These are phyloP conservation scores for Mustela lutreola DNA, from an alignment of 2,113 vertebrate species.

Conservation along the genomic window DNA sequence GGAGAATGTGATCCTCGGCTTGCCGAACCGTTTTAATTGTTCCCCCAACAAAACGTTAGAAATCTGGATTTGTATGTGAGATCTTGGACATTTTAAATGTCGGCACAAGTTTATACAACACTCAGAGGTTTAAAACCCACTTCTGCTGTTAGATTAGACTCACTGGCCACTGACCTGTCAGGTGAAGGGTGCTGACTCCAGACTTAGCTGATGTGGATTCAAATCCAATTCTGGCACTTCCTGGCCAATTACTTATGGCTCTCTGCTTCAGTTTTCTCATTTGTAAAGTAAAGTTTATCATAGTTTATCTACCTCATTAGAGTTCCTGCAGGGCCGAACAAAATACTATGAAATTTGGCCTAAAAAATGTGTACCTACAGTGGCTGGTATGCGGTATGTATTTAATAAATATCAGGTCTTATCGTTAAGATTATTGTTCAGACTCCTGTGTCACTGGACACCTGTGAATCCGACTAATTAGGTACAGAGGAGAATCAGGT, in stretches of 20 bases:
- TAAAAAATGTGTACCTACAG: neutral
- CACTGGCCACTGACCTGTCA: neutral
- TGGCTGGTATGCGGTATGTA: neutral
- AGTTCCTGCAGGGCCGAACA: neutral
- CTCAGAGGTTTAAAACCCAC: neutral
- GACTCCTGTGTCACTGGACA: neutral
- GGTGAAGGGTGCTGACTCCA: neutral
- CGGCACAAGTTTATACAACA: neutral
- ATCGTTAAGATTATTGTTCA: neutral
- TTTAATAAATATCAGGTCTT: neutral
- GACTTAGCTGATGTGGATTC: neutral
- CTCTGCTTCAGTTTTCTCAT: neutral
- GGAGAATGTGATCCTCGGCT: neutral
- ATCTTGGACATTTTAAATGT: neutral
- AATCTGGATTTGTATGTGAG: neutral
- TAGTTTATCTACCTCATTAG: neutral
- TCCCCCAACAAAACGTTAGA: neutral
- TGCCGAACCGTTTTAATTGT: neutral
- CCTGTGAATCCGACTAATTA: neutral
- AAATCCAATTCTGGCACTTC: neutral
- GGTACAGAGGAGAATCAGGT: neutral
- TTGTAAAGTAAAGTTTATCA: neutral
- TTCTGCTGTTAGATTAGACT: neutral
- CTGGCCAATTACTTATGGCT: neutral
- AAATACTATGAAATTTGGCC: neutral